A percentile compares a stretch with the other conserved stretches of the same genome.
These are phyloP conservation scores for Bombus cullumanus DNA, from an alignment of 1,140 invertebrate genomes.

Conservation along the genomic window DNA sequence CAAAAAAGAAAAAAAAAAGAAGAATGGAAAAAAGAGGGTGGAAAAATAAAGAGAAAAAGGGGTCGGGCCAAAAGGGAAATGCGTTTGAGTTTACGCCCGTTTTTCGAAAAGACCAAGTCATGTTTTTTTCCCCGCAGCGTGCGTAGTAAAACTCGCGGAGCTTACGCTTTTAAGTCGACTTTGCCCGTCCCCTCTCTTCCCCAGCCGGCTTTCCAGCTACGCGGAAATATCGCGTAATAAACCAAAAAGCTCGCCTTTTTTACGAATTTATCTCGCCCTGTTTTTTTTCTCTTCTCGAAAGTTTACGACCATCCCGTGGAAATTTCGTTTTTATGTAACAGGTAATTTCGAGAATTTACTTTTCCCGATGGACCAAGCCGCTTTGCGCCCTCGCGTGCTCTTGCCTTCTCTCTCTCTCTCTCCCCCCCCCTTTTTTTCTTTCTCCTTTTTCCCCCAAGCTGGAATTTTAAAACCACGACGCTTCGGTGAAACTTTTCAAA, in stretches of 20 bases:
- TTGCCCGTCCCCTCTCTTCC: too few species aligned
- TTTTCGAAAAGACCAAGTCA: constrained; percentile 46
- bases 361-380: constrained; percentile 23
- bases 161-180: constrained; percentile 32
- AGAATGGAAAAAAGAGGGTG: not conserved
- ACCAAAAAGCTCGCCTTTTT: constrained; percentile 44
- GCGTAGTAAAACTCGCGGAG: constrained; percentile 4
- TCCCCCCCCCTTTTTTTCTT: not conserved
- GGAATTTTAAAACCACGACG: constrained; percentile 6
- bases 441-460: too few species aligned
- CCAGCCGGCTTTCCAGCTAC: not conserved
- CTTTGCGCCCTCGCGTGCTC: not conserved
- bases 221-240: constrained; percentile 45
- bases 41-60: not conserved
- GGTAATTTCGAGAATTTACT: constrained; percentile 51
- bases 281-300: not conserved
- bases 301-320: constrained; percentile 22
- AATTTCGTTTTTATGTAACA: constrained; percentile 49
- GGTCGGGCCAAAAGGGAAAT: not conserved
- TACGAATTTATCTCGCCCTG: constrained; percentile 30
- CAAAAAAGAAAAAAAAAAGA: not conserved
- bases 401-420: not conserved
- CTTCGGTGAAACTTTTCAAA: constrained; percentile 9
- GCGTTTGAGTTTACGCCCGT: constrained; percentile 29
- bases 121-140: not conserved